phyloP scores from a whole-genome alignment of 2,113 vertebrate genomes.

The Tautogolabrus adspersus region DNA sequence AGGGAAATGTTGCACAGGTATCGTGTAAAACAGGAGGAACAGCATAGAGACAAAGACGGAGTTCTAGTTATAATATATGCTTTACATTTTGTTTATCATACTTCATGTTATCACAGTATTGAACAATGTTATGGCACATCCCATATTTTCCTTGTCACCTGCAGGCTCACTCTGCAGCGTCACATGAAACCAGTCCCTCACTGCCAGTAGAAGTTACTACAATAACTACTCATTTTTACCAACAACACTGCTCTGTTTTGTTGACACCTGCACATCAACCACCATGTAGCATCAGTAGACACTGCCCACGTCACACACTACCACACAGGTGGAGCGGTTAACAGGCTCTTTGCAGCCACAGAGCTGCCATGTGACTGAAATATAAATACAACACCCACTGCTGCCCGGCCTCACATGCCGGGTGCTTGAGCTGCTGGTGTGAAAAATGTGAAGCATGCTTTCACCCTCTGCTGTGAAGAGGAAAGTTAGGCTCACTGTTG shows the following conservation, averaged over 20 bases:
- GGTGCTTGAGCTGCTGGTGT: conserved; percentile 61
- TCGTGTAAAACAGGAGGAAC: no score
- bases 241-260: not conserved
- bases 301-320: not conserved
- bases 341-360: conserved; percentile 15
- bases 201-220: no score
- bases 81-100: no score
- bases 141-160: no score
- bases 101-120: no score
- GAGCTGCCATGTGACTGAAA: conserved; percentile 28
- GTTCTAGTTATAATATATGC: no score
- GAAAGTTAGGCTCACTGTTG: conserved; percentile 44
- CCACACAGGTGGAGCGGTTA: not conserved
- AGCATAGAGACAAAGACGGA: no score
- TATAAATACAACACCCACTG: conserved; percentile 49
- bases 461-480: conserved; percentile 75
- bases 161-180: no score
- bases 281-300: not conserved
- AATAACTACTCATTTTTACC: no score
- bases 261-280: not conserved
- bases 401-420: conserved; percentile 44
- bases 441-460: conserved; percentile 81
- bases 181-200: no score
- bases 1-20: no score
- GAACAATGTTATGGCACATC: no score